Percentiles rank a stretch among this genome's conserved stretches.
These are phyloP conservation scores for Scotopteryx bipunctaria DNA, from an alignment of 2,888 invertebrate genomes.

Conservation along the genomic window DNA sequence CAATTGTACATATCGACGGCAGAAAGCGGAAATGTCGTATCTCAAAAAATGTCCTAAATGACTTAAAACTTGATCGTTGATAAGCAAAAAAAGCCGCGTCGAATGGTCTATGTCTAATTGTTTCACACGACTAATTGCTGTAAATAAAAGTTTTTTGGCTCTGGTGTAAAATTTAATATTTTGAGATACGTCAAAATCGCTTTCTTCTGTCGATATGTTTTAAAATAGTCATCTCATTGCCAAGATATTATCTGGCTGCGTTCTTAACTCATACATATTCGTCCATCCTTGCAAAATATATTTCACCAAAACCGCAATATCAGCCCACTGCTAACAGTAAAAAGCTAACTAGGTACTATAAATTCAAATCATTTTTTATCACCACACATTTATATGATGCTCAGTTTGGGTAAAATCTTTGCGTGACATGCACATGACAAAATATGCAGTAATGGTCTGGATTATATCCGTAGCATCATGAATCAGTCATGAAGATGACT, in stretches of 20 bases:
- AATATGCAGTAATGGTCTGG: constrained; percentile 18
- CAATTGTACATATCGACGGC: background rate
- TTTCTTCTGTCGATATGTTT: too few relatives aligned
- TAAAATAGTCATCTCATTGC: too few relatives aligned
- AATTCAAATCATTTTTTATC: constrained; percentile 36
- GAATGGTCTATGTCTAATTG: too few relatives aligned
- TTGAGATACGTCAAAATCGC: too few relatives aligned
- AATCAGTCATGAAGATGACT: constrained; percentile 18
- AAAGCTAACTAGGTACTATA: constrained; percentile 38
- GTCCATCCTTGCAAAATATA: constrained; percentile 24
- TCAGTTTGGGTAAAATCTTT: constrained; percentile 28
- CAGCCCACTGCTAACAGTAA: constrained; percentile 31
- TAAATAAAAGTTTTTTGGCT: too few relatives aligned
- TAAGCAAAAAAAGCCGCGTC: too few relatives aligned
- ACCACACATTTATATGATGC: constrained; percentile 24
- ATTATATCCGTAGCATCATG: constrained; percentile 20
- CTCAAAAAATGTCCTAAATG: too few relatives aligned
- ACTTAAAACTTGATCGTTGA: too few relatives aligned
- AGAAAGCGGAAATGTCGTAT: too few relatives aligned
- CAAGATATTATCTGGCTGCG: too few relatives aligned
- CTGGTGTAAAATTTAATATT: too few relatives aligned
- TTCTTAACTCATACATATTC: background rate
- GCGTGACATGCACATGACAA: constrained; percentile 35
- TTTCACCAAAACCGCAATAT: constrained; percentile 24
- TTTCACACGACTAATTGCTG: too few relatives aligned